A percentile compares a stretch with the other conserved stretches of the same genome.
phyloP scores from a whole-genome alignment of 2,797 vertebrate genomes.

The Crax fasciolata region DNA sequence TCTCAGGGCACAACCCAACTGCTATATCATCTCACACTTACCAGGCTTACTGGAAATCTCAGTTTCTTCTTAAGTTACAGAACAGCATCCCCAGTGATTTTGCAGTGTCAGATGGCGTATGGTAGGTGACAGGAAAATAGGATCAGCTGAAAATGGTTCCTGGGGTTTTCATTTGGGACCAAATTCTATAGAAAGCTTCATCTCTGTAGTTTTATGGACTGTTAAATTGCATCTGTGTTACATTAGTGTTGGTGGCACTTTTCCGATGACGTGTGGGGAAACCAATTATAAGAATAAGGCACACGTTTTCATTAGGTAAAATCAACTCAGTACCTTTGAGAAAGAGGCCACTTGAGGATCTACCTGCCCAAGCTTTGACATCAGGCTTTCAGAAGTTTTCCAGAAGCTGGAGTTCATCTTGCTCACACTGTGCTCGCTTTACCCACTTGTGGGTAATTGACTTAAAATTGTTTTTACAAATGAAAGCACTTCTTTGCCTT shows the following conservation, averaged over 20 bases:
- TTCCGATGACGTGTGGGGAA: not conserved
- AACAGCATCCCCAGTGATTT: not conserved
- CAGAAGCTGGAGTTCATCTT: not conserved
- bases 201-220: conserved; percentile 15
- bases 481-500: not conserved
- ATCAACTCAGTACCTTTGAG: not conserved
- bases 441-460: not conserved
- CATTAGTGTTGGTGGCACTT: not conserved
- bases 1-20: not conserved
- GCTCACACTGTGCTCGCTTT: not conserved
- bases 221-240: not conserved
- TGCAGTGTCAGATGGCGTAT: not conserved
- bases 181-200: conserved; percentile 5
- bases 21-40: not conserved
- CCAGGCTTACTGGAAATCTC: conserved; percentile 17
- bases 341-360: not conserved
- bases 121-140: conserved; percentile 16
- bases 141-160: conserved; percentile 11
- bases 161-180: conserved; percentile 41
- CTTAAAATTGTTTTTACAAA: not conserved
- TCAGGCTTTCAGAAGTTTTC: not conserved
- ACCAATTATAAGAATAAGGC: not conserved
- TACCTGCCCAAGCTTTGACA: not conserved
- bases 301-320: not conserved
- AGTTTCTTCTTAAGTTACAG: conserved; percentile 18